phyloP scores from a whole-genome alignment of 1,140 invertebrate species.

The Chymomyza costata region DNA sequence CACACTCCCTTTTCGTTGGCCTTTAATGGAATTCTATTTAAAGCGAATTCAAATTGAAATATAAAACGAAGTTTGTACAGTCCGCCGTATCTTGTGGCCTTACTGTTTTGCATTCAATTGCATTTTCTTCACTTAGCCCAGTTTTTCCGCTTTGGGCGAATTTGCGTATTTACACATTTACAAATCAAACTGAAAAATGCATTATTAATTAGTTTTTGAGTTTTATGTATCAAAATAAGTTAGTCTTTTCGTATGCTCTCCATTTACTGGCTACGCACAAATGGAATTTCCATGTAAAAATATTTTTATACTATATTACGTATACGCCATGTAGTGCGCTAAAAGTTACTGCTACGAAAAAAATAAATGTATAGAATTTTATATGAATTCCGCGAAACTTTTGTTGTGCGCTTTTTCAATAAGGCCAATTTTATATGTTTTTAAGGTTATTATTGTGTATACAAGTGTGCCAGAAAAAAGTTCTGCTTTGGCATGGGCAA shows the following conservation, averaged over 20 bases:
- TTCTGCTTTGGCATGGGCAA: too few relatives aligned
- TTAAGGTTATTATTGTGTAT: too few relatives aligned
- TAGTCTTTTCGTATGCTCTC: too few relatives aligned
- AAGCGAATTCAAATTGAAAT: constrained; percentile 29
- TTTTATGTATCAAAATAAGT: constrained; percentile 13
- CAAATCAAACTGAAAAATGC: constrained; percentile 45
- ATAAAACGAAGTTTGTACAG: constrained; percentile 21
- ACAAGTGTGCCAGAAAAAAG: too few relatives aligned
- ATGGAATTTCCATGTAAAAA: constrained; percentile 51
- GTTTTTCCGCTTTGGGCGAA: constrained; percentile 12
- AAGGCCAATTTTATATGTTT: too few relatives aligned
- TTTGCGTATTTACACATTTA: constrained; percentile 39
- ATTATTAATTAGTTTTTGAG: constrained; percentile 61
- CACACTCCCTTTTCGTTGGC: too few relatives aligned
- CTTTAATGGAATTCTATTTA: constrained; percentile 50
- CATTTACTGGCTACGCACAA: constrained; percentile 41
- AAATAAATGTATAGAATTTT: too few relatives aligned
- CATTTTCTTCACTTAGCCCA: not conserved
- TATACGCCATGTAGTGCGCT: constrained; percentile 30
- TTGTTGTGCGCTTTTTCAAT: too few relatives aligned
- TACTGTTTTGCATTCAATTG: too few relatives aligned
- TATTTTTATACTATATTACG: constrained; percentile 31
- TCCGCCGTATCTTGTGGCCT: too few relatives aligned
- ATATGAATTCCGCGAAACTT: too few relatives aligned
- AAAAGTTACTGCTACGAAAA: too few relatives aligned